A percentile compares a stretch with the other conserved stretches of the same genome.
Conservation (phyloP, 2,888 invertebrate species). For the Phortica magna region DNA sequence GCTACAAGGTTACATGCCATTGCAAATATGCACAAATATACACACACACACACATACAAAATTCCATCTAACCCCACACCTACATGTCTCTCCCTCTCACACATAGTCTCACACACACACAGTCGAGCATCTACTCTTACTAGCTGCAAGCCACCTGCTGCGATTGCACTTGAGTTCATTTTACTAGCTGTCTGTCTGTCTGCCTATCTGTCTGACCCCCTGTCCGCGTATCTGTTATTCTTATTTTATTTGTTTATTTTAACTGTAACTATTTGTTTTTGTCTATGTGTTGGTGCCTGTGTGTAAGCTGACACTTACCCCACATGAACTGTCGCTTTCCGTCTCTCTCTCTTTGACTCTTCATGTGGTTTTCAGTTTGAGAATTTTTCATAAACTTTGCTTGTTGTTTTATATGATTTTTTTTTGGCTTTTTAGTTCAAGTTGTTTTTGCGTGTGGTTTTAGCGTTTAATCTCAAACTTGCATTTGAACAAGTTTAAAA, state of each 20-base stretch:
- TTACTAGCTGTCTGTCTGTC: slow-evolving; percentile 51
- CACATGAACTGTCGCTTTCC: neutral
- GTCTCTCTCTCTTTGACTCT: slow-evolving; percentile 40
- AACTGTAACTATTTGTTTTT: neutral
- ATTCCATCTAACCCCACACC: neutral
- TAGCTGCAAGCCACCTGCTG: slow-evolving; percentile 64
- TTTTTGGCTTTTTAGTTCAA: slow-evolving; percentile 41
- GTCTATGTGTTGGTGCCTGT: slow-evolving; percentile 24
- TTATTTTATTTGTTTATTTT: slow-evolving; percentile 29
- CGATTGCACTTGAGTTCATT: slow-evolving; percentile 70
- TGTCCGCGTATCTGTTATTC: slow-evolving; percentile 48
- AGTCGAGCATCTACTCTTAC: neutral
- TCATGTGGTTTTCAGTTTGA: slow-evolving; percentile 50
- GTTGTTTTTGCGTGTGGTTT: slow-evolving; percentile 27
- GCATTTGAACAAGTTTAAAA: no score
- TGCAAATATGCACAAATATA: slow-evolving; percentile 41
- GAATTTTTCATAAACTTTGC: slow-evolving; percentile 67
- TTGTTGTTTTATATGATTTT: slow-evolving; percentile 39
- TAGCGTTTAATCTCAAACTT: neutral
- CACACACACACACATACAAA: slow-evolving; percentile 40
- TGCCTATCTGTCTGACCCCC: slow-evolving; percentile 25
- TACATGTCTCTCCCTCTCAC: neutral
- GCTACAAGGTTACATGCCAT: slow-evolving; percentile 21
- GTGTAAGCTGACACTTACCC: slow-evolving; percentile 24
- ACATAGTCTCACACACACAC: slow-evolving; percentile 31